phyloP scores from a whole-genome alignment of 2,888 invertebrate genomes.

The Junonia oenone region DNA sequence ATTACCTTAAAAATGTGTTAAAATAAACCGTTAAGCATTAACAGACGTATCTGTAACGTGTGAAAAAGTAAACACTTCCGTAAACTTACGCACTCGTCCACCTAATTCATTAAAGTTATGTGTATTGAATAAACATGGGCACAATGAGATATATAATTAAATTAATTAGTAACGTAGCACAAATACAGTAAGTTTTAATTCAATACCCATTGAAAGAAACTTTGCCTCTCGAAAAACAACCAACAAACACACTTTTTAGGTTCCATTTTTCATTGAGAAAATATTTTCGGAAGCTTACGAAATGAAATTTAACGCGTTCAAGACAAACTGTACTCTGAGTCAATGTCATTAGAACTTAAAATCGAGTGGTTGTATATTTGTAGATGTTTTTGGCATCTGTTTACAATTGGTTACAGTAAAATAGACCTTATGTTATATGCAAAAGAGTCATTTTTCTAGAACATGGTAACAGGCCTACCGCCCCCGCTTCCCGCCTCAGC shows the following conservation, averaged over 20 bases:
- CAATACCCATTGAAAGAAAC: slow-evolving; percentile 64
- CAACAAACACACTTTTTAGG: slow-evolving; percentile 52
- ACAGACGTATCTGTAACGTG: not conserved
- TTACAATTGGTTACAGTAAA: slow-evolving; percentile 41
- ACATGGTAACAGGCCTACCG: slow-evolving; percentile 36
- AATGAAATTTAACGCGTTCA: slow-evolving; percentile 54
- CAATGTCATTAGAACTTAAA: slow-evolving; percentile 43
- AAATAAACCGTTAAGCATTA: not conserved
- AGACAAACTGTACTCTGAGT: slow-evolving; percentile 50
- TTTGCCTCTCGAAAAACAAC: slow-evolving; percentile 57
- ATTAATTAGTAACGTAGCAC: slow-evolving; percentile 71
- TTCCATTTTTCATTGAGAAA: slow-evolving; percentile 61
- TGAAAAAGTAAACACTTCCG: slow-evolving; percentile 8
- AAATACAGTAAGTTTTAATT: slow-evolving; percentile 75
- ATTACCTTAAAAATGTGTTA: not conserved
- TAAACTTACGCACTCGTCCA: slow-evolving; percentile 10
- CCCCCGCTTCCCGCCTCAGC: slow-evolving; percentile 51
- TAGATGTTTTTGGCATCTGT: slow-evolving; percentile 69
- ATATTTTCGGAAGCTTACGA: slow-evolving; percentile 68
- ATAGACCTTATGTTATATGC: slow-evolving; percentile 36
- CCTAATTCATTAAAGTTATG: slow-evolving; percentile 47
- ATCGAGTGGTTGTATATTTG: slow-evolving; percentile 46
- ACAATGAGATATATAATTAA: slow-evolving; percentile 71
- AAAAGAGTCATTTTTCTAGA: slow-evolving; percentile 41
- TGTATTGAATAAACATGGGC: slow-evolving; percentile 61